Conservation (phyloP, 2,797 vertebrate species). For the Sebastiscus tertius region DNA sequence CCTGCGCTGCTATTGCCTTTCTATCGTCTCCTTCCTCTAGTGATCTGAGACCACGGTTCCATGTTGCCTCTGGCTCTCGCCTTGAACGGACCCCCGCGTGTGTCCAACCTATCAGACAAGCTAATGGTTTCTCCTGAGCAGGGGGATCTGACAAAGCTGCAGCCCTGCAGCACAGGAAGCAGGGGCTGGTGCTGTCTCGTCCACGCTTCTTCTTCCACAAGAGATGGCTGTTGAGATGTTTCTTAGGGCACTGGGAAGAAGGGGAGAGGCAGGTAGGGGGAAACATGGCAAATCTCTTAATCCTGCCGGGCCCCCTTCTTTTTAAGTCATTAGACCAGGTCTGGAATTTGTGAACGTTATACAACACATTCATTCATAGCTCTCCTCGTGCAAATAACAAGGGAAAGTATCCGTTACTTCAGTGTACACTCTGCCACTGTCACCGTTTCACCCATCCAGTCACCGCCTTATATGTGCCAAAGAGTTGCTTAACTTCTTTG, state of each 20-base stretch:
- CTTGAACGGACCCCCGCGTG: constrained; percentile 47
- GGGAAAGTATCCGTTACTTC: constrained; percentile 40
- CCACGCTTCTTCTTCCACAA: constrained; percentile 46
- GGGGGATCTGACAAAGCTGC: constrained; percentile 51
- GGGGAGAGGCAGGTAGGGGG: constrained; percentile 65
- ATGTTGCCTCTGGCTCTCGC: constrained; percentile 42
- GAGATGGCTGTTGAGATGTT: constrained; percentile 64
- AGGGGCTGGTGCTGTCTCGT: constrained; percentile 46
- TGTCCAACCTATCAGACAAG: constrained; percentile 57
- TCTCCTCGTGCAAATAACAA: constrained; percentile 60
- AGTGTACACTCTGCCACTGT: neutral
- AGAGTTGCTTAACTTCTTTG: neutral
- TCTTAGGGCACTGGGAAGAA: constrained; percentile 54
- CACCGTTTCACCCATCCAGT: constrained; percentile 25
- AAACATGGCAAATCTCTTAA: constrained; percentile 79
- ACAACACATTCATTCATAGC: constrained; percentile 76
- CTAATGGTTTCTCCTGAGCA: constrained; percentile 73
- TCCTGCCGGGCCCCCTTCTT: constrained; percentile 76
- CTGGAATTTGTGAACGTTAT: constrained; percentile 81
- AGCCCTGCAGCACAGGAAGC: constrained; percentile 66
- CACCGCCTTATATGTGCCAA: constrained; percentile 13
- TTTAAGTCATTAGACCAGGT: constrained; percentile 83
- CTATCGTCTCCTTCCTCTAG: constrained; percentile 19
- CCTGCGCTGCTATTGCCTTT: constrained; percentile 6
- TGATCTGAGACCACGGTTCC: constrained; percentile 18